These are phyloP conservation scores for Tipula unca DNA, from an alignment of 2,888 invertebrate genomes.

Conservation along the genomic window DNA sequence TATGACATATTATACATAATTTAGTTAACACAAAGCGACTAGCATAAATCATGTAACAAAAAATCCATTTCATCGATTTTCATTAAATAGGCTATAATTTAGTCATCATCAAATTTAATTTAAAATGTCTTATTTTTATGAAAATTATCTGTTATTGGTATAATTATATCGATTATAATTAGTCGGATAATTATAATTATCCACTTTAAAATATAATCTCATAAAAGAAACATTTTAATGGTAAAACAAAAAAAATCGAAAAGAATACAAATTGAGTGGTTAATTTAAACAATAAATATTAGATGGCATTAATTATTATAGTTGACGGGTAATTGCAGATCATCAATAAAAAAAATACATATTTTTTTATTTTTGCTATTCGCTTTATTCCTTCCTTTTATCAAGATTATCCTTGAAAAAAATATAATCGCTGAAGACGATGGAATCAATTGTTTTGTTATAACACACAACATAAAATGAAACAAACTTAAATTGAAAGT, in stretches of 20 bases:
- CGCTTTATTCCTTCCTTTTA: not conserved
- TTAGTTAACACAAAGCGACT: not conserved
- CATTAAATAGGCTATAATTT: not conserved
- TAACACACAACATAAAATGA: not conserved
- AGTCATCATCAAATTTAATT: not conserved
- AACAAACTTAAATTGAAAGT: not conserved
- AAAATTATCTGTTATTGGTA: not conserved
- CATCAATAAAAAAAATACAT: not conserved
- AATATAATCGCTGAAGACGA: not conserved
- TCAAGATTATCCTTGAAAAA: conserved; percentile 1
- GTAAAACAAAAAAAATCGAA: not conserved
- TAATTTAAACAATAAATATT: not conserved
- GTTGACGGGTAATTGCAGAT: not conserved
- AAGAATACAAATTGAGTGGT: not conserved
- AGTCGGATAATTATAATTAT: not conserved
- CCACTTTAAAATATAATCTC: not conserved
- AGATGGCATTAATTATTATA: not conserved
- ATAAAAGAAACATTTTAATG: not conserved
- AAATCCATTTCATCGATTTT: not conserved
- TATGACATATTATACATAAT: not conserved
- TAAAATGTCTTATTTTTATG: not conserved
- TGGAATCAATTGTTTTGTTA: not conserved
- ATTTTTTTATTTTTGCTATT: not conserved
- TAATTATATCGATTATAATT: not conserved
- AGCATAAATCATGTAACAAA: too few species aligned